Base-by-base conservation (phyloP, 2,888 invertebrate species). In the Euphydryas editha region DNA sequence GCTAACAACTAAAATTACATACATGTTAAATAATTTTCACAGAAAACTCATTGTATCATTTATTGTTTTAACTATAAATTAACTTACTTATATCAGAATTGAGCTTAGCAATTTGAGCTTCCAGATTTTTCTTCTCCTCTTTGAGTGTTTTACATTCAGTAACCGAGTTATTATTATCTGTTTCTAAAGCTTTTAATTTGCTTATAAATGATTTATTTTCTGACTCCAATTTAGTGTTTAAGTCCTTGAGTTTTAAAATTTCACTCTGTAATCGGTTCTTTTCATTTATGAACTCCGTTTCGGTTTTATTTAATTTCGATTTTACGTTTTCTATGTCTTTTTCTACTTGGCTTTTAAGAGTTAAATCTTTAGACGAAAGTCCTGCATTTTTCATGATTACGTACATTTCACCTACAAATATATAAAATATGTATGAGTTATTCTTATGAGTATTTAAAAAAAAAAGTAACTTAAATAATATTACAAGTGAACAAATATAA, bases 91-190 rank as follows among this genome's bases (percentile, higher is more conserved):
- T 88, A 75, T 95, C 94, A 65, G 87, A 82, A 76, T 93, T 94
- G 7, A 95, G 85, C 79, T 94, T 94, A 67, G 86, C 87, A 54
- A 95, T 90, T 87, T 94, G 94, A 59, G 90, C 86, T 79, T 95
- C 94, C 68, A 96, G 81, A 61, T 89, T 92, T 69, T 94, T 94
- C 74, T 95, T 96, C 73, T 95, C 96, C 67, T 94, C 94, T 76
- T 95, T 94, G 30, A 95, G 82, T 65, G 93, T 90, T 83, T 93
- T 95, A 74, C 76, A 91, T 75, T 88, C 93, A 78, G 77, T 86
- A 72, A 70, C 76, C 73, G 74, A 82, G 77, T 84, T 90, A 78
- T 75, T 89, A 75, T 81, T 93, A 75, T 88, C 85, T 69, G 86
- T 85, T 81, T 93, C 87, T 68, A 85, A 72, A 63, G 78, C 75